Conservation (phyloP, 2,888 invertebrate species). For the Cyclophora albipunctata region DNA sequence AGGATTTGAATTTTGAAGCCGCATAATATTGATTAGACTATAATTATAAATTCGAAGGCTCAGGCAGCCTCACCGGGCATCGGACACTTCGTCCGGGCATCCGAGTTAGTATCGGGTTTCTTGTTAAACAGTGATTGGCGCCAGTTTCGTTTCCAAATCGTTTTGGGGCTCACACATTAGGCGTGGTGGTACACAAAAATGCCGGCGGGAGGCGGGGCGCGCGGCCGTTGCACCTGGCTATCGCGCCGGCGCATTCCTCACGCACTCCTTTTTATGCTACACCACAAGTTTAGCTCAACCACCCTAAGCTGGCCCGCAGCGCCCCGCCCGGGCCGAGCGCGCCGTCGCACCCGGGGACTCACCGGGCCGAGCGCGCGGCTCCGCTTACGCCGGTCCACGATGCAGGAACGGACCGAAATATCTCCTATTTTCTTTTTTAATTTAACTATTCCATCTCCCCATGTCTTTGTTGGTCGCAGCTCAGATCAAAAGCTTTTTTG, state of each 20-base stretch:
- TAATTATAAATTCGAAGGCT: constrained; percentile 25
- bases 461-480: constrained; percentile 44
- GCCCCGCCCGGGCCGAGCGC: constrained; percentile 27
- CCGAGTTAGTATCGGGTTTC: constrained; percentile 3
- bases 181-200: constrained; percentile 61
- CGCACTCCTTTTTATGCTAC: constrained; percentile 71
- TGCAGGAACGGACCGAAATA: constrained; percentile 47
- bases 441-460: constrained; percentile 50
- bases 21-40: constrained; percentile 30
- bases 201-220: constrained; percentile 57
- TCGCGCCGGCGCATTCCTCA: constrained; percentile 66
- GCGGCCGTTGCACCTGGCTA: constrained; percentile 71
- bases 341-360: constrained; percentile 35
- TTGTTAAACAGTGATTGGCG: constrained; percentile 25
- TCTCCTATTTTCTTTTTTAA: constrained; percentile 51
- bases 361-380: constrained; percentile 28
- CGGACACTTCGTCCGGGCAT: constrained; percentile 4
- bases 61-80: constrained; percentile 14
- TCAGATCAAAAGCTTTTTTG: constrained; percentile 44
- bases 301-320: constrained; percentile 37
- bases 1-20: constrained; percentile 42
- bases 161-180: constrained; percentile 50
- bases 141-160: constrained; percentile 40
- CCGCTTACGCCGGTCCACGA: constrained; percentile 31
- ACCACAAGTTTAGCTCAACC: constrained; percentile 55